Evolutionary conservation across 2,888 invertebrate species (phyloP).

Genomic region (Apotomis turbidana): DNA sequence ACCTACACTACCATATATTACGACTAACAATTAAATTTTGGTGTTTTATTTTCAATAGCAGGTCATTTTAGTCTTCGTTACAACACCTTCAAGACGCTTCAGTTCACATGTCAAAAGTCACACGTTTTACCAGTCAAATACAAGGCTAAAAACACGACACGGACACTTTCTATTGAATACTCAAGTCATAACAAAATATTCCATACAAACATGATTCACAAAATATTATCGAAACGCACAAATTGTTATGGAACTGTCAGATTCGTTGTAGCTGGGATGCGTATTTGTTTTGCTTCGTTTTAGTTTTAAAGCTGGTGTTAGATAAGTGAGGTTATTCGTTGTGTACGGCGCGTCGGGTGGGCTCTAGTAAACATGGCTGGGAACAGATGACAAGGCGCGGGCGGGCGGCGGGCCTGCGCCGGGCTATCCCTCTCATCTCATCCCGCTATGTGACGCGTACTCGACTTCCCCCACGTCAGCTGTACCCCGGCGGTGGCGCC

Average conservation of each 20-base stretch:
- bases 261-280: constrained; percentile 71
- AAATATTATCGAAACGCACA: constrained; percentile 28
- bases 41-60: constrained; percentile 40
- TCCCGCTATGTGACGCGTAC: constrained; percentile 62
- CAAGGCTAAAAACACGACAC: constrained; percentile 30
- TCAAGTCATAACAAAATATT: constrained; percentile 35
- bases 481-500: constrained; percentile 64
- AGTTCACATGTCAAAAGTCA: constrained; percentile 48
- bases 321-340: constrained; percentile 79
- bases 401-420: constrained; percentile 75
- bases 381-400: constrained; percentile 82
- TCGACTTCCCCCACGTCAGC: constrained; percentile 51
- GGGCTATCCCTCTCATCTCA: constrained; percentile 71
- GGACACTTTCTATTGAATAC: constrained; percentile 10
- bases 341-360: constrained; percentile 78
- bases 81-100: constrained; percentile 23
- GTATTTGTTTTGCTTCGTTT: constrained; percentile 53
- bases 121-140: constrained; percentile 38
- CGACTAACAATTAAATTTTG: constrained; percentile 33
- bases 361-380: constrained; percentile 81
- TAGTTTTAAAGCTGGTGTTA: constrained; percentile 56
- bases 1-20: constrained; percentile 32
- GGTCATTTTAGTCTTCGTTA: constrained; percentile 37
- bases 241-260: constrained; percentile 22
- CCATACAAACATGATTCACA: constrained; percentile 23